Conservation (phyloP, 2,113 vertebrate genomes). For the Sapayoa aenigma region DNA sequence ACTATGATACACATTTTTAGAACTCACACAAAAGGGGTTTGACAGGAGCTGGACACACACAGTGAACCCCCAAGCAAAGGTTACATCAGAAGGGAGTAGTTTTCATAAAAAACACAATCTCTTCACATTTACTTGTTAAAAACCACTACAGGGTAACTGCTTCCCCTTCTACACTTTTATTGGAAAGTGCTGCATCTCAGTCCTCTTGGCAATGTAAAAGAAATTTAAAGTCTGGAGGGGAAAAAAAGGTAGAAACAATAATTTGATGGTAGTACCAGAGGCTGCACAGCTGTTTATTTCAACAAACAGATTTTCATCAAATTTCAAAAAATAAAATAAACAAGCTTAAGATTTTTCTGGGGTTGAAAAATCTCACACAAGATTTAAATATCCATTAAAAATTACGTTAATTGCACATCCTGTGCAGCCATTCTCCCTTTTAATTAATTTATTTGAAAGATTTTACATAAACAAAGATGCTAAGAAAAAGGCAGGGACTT, state of each 20-base stretch:
- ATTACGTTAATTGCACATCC: background rate
- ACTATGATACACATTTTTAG: background rate
- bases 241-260: background rate
- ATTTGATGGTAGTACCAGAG: background rate
- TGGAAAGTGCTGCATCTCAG: background rate
- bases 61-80: background rate
- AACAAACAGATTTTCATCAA: too few species aligned
- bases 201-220: background rate
- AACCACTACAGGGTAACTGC: background rate
- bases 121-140: background rate
- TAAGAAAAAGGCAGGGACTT: background rate
- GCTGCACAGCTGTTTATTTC: background rate
- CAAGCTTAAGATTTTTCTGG: background rate
- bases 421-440: background rate
- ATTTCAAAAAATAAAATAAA: background rate
- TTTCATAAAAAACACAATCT: background rate
- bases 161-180: background rate
- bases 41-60: background rate
- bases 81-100: background rate
- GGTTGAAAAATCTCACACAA: background rate
- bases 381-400: background rate
- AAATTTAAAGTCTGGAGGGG: background rate
- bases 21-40: background rate
- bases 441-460: background rate
- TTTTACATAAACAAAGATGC: background rate